Evolutionary conservation across 64 coral and sea anemone species (phyloP).

Genomic region (Dendronephthya gigantea): DNA sequence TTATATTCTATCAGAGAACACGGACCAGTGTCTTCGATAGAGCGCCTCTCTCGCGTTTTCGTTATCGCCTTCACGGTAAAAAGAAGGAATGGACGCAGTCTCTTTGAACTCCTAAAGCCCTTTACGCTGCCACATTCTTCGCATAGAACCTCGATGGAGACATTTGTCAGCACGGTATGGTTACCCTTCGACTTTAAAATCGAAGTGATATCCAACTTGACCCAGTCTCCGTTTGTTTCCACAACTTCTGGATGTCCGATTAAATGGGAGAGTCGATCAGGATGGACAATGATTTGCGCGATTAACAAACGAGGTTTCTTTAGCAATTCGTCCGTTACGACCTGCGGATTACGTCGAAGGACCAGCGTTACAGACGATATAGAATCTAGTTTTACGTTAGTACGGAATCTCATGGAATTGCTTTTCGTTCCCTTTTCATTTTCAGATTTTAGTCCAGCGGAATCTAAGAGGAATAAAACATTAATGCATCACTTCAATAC

Average conservation of each 20-base stretch:
- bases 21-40: neutral
- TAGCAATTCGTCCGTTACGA: neutral
- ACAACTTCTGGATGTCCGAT: neutral
- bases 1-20: neutral
- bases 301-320: neutral
- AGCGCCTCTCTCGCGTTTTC: neutral
- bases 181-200: neutral
- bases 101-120: neutral
- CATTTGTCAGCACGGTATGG: neutral
- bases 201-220: neutral
- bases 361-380: neutral
- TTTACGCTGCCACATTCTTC: neutral
- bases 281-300: neutral
- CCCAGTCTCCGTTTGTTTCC: neutral
- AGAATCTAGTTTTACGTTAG: neutral
- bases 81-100: neutral
- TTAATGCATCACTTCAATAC: no score
- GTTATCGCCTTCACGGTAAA: neutral
- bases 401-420: neutral
- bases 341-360: neutral
- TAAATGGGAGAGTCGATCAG: neutral
- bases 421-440: neutral
- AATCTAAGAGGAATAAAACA: neutral
- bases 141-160: neutral
- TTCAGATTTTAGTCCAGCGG: neutral